Percentiles rank a stretch among this genome's conserved stretches.
Conservation (phyloP, 2,113 vertebrate genomes). For the Coryphaenoides rupestris region DNA sequence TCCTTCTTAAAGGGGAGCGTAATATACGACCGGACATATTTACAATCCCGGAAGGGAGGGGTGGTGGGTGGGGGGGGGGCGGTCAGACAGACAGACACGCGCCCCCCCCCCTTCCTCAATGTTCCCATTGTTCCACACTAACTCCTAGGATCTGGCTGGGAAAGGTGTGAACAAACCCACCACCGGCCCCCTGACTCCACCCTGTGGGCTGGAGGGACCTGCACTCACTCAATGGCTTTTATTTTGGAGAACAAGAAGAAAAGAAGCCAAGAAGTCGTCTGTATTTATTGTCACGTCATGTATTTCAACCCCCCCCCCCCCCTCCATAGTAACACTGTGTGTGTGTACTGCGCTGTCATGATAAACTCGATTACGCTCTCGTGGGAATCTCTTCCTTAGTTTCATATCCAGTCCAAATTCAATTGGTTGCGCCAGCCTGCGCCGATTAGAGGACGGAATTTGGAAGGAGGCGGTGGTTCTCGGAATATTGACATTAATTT, state of each 20-base stretch:
- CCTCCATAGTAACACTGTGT: slow-evolving; percentile 7
- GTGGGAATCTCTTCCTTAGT: neutral
- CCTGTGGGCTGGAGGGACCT: neutral
- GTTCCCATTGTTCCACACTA: slow-evolving; percentile 53
- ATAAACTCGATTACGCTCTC: too few relatives aligned
- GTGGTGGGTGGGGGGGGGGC: slow-evolving; percentile 46
- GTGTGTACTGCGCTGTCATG: too few relatives aligned
- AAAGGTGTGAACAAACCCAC: slow-evolving; percentile 45
- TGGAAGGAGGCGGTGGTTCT: slow-evolving; percentile 14
- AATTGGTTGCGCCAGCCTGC: slow-evolving; percentile 21
- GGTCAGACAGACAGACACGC: slow-evolving; percentile 52
- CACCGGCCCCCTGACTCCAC: neutral
- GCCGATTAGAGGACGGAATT: slow-evolving; percentile 13
- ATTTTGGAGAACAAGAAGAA: too few relatives aligned
- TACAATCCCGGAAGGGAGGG: slow-evolving; percentile 51
- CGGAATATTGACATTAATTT: slow-evolving; percentile 37
- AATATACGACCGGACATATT: slow-evolving; percentile 57
- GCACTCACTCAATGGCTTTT: too few relatives aligned
- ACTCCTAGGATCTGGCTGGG: slow-evolving; percentile 33
- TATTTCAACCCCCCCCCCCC: slow-evolving; percentile 3
- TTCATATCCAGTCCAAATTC: slow-evolving; percentile 11
- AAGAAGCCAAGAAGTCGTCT: too few relatives aligned
- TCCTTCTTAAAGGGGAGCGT: slow-evolving; percentile 37
- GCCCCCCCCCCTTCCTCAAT: slow-evolving; percentile 41
- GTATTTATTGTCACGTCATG: neutral